A percentile compares a stretch with the other conserved stretches of the same genome.
These are phyloP conservation scores for Sebastiscus tertius DNA, from an alignment of 2,797 vertebrate species.

Conservation along the genomic window DNA sequence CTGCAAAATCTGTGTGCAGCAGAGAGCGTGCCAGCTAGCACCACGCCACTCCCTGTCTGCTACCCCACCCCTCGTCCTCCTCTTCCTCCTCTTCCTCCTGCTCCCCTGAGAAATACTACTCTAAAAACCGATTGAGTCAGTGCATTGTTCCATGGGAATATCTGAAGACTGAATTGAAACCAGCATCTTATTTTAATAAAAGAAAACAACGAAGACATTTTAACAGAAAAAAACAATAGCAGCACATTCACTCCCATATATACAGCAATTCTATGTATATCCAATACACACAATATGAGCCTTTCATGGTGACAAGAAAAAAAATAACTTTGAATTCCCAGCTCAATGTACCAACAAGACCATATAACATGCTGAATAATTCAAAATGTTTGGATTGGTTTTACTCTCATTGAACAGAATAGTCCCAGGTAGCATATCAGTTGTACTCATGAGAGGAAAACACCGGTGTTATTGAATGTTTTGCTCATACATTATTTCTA, in stretches of 20 bases:
- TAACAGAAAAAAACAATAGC: not conserved
- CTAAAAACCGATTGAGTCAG: not conserved
- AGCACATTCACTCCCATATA: not conserved
- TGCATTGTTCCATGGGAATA: not conserved
- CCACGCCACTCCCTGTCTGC: slow-evolving; percentile 35
- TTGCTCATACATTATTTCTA: slow-evolving; percentile 24
- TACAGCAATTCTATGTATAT: not conserved
- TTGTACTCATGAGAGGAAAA: slow-evolving; percentile 43
- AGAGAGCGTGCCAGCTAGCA: slow-evolving; percentile 33
- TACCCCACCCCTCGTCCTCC: not conserved
- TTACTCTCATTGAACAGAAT: slow-evolving; percentile 36
- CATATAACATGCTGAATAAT: slow-evolving; percentile 61
- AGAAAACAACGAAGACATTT: not conserved
- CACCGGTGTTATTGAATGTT: slow-evolving; percentile 21
- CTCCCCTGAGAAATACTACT: slow-evolving; percentile 13
- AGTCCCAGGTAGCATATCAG: slow-evolving; percentile 42
- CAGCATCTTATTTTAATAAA: not conserved
- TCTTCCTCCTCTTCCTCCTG: not conserved
- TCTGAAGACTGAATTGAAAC: not conserved
- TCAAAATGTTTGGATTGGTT: slow-evolving; percentile 52
- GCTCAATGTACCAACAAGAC: not conserved
- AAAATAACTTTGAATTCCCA: slow-evolving; percentile 5
- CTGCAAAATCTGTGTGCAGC: slow-evolving; percentile 58
- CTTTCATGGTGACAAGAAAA: not conserved
- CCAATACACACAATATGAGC: not conserved